phyloP scores from a whole-genome alignment of 1,140 invertebrate species.

The Antheraea mylitta region DNA sequence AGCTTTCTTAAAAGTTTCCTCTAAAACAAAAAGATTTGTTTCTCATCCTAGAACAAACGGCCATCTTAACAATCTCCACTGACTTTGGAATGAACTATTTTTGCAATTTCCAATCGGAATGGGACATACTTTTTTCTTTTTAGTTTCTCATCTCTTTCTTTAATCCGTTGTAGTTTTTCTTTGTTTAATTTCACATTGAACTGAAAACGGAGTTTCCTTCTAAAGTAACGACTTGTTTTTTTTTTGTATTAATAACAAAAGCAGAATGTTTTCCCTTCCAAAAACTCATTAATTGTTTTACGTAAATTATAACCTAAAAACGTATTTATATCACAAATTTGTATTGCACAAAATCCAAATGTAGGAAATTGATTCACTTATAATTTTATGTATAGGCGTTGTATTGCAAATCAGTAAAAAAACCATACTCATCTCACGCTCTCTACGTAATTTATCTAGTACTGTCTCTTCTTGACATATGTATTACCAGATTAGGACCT shows the following conservation, averaged over 20 bases:
- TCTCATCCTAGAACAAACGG: constrained; percentile 62
- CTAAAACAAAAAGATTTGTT: constrained; percentile 72
- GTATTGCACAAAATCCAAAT: too few relatives aligned
- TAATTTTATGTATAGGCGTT: too few relatives aligned
- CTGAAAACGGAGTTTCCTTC: neutral
- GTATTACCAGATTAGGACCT: too few relatives aligned
- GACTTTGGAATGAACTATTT: constrained; percentile 21
- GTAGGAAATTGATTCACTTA: too few relatives aligned
- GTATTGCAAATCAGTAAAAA: too few relatives aligned
- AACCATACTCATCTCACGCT: too few relatives aligned
- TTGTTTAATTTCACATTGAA: neutral
- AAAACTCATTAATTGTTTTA: too few relatives aligned
- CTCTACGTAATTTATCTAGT: too few relatives aligned
- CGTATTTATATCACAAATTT: neutral
- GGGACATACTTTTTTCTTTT: constrained; percentile 18
- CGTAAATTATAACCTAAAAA: neutral
- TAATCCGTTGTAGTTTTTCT: constrained; percentile 1
- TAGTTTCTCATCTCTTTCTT: neutral
- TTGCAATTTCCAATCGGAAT: constrained; percentile 29
- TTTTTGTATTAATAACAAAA: neutral
- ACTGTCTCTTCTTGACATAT: too few relatives aligned
- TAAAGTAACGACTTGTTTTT: neutral
- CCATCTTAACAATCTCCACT: constrained; percentile 30
- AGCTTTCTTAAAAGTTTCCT: constrained; percentile 73
- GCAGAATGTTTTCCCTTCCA: neutral